Evolutionary conservation across 2,113 vertebrate genomes (phyloP), one percentile per base, ranked within the genome.

Genomic region (Phrynosoma platyrhinos): DNA sequence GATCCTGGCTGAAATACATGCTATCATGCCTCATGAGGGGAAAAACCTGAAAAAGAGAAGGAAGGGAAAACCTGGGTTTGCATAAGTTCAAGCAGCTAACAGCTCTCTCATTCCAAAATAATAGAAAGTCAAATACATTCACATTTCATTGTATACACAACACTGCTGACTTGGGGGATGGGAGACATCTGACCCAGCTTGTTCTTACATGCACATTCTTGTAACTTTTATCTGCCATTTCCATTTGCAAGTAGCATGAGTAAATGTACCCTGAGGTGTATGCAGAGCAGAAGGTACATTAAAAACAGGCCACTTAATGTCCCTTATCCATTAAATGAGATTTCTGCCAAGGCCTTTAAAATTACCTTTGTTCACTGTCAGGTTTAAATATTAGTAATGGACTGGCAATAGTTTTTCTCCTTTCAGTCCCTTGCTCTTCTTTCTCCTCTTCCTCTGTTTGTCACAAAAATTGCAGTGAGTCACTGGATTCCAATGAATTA

Each of bases 161-260:
- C 14, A 62, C 80, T 86, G 1, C 2, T 10, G 30, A 76, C 2
- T 66, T 80, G 77, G 14, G 27, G 32, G 42, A 25, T 5, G 2
- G 4, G 52, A n/a, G 30, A 30, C 8, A 71, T 82, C 40, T 79
- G 81, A 30, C 79, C 32, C 81, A 86, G 86, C 36, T 84, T 20
- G 0, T 3, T 82, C 30, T 79, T 92, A 87, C 5, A 0, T 91
- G 82, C 77, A 77, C 32, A 30, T 87, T 85, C 81, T 90, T 87
- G 89, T 91, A 85, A 42, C 5, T 58, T 40, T 92, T 89, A 90
- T 88, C 88, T 88, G 78, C 68, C 79, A 4, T 23, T 71, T 71
- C 68, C 25, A 27, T 30, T 71, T 88, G 21, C 78, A 94, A 81
- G 71, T 88, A 85, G 36, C 23, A 84, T 27, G 20, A 92, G 71